These are phyloP conservation scores for Nibea coibor DNA, from an alignment of 2,113 vertebrate genomes.

Conservation along the genomic window DNA sequence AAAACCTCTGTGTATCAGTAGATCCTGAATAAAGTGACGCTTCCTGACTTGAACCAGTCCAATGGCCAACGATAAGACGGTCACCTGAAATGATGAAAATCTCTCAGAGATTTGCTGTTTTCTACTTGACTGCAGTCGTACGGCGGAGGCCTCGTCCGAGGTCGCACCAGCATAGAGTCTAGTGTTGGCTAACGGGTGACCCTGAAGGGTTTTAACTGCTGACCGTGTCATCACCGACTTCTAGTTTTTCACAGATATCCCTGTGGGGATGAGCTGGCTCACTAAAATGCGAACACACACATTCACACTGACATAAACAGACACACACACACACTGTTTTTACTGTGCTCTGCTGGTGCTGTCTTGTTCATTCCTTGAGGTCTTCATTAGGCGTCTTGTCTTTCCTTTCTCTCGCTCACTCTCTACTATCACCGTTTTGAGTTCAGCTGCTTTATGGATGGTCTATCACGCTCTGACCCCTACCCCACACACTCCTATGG, in stretches of 20 bases:
- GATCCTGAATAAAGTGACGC: not conserved
- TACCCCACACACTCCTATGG: not conserved
- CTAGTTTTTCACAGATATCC: not conserved
- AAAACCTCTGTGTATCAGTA: not conserved
- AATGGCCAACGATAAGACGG: not conserved
- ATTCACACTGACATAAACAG: conserved; percentile 27
- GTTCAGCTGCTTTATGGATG: conserved; percentile 24
- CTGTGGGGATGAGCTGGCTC: not conserved
- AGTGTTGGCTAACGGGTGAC: conserved; percentile 6
- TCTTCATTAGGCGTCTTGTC: conserved; percentile 61
- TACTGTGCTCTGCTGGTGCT: conserved; percentile 71
- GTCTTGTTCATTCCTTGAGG: conserved; percentile 65
- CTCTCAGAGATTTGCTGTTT: not conserved
- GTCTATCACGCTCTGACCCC: not conserved
- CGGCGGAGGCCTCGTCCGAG: not conserved
- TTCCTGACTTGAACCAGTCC: not conserved
- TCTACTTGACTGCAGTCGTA: not conserved
- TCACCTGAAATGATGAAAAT: not conserved
- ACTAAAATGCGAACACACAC: conserved; percentile 8
- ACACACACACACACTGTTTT: conserved; percentile 16
- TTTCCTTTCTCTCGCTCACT: conserved; percentile 24
- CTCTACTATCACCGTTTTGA: conserved; percentile 38
- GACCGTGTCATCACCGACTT: conserved; percentile 3
- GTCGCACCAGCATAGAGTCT: not conserved
- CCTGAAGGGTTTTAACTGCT: conserved; percentile 7